Base-by-base conservation (phyloP, 2,888 invertebrate genomes). In the Agrenia bidenticulata region DNA sequence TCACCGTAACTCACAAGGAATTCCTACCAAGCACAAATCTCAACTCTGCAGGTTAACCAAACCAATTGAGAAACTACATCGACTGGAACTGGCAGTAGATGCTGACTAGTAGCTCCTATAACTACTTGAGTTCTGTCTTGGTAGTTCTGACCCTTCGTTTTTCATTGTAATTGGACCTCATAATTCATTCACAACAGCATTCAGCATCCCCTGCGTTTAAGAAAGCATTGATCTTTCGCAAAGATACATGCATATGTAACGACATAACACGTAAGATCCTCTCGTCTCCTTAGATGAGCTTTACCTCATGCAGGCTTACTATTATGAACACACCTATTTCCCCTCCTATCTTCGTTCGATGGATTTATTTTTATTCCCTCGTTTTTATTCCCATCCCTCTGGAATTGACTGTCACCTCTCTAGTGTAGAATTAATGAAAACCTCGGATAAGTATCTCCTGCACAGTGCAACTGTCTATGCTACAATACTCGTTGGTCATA, bases 151-250 rank as follows among this genome's bases (percentile, higher is more conserved):
- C 45, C 45, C 45, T 45, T 45, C 9, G 45, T 45, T 45, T 45
- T 45, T 45, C 45, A 45, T 19, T 45, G 65, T 69, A 65, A 65
- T 65, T 65, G 65, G 64, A 53, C 45, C 60, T 61, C 65, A 69
- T 69, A 69, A 65, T 64, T 69, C 68, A 69, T 65, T 45, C 58
- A 32, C 39, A 11, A 23, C 37, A 57, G 21, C 9, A 57, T 57
- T 57, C 42, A 57, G 9, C 23, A 15, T 51, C 24, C 24, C 24
- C 23, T 24, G 24, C 23, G 13, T 19, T 2, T 5, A 23, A 23
- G 23, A 19, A 24, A 24, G 51, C 23, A 51, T 13, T 57, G 57
- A 57, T 57, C 57, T 57, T 57, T 37, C 41, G 17, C 42, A 57
- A 55, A 57, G 57, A 57, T 57, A 57, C 41, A 57, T 57, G 39